phyloP scores from a whole-genome alignment of 64 coral and sea anemone species.

The Orbicella faveolata region DNA sequence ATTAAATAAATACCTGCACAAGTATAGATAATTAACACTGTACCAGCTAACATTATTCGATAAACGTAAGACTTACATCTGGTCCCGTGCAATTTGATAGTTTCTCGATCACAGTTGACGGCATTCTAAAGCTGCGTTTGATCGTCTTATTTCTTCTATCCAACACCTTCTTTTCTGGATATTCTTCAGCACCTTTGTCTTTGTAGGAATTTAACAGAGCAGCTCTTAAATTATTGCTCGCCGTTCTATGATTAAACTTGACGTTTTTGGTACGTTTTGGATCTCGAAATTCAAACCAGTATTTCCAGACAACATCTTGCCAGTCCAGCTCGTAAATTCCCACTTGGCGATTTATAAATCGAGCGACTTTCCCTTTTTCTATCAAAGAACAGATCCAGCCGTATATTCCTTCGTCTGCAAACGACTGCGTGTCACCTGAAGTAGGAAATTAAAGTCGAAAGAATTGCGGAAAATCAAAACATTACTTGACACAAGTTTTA shows the following conservation, averaged over 20 bases:
- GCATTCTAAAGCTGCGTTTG: neutral
- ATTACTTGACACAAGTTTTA: neutral
- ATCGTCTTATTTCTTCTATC: neutral
- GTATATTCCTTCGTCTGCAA: slow-evolving; percentile 11
- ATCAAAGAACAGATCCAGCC: neutral
- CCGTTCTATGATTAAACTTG: neutral
- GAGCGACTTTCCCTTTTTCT: neutral
- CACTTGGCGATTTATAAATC: neutral
- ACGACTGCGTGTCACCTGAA: neutral
- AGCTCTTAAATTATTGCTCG: neutral
- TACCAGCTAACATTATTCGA: neutral
- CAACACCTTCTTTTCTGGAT: neutral
- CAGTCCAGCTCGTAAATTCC: slow-evolving; percentile 3
- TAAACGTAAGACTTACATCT: neutral
- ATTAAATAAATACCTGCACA: too few species aligned
- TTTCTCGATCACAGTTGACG: neutral
- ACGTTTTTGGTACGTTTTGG: neutral
- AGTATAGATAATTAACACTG: too few species aligned
- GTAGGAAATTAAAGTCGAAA: neutral
- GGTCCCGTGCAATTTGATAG: neutral
- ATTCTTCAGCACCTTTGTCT: slow-evolving; percentile 5
- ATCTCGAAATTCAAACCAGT: slow-evolving; percentile 1
- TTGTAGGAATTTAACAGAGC: neutral
- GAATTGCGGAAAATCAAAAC: neutral
- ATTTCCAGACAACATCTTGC: slow-evolving; percentile 4